Conservation (phyloP, 2,888 invertebrate species). For the Oligia fasciuncula region DNA sequence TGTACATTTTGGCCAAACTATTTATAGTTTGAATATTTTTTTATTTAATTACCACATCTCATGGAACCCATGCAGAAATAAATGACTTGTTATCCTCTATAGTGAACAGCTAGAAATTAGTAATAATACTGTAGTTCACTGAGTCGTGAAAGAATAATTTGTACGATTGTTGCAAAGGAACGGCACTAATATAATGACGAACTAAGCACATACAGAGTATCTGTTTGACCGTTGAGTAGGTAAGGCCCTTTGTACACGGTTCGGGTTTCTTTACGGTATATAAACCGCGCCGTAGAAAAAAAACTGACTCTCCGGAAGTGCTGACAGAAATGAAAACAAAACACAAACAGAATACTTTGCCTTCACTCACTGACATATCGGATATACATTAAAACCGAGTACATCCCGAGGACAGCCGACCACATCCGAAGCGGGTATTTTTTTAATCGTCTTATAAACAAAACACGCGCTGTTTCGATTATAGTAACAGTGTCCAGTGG, state of each 20-base stretch:
- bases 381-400: too few species aligned
- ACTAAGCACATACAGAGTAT: constrained; percentile 46
- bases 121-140: constrained; percentile 56
- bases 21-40: constrained; percentile 3
- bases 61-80: constrained; percentile 23
- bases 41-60: constrained; percentile 20
- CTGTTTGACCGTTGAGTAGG: not conserved
- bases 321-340: too few species aligned
- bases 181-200: constrained; percentile 53
- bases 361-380: too few species aligned
- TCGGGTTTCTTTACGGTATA: not conserved
- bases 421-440: too few species aligned
- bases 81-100: constrained; percentile 56
- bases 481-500: too few species aligned
- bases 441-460: too few species aligned
- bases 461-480: too few species aligned
- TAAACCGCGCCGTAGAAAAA: not conserved
- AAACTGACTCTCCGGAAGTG: too few species aligned
- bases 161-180: constrained; percentile 53
- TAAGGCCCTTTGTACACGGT: not conserved
- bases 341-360: too few species aligned
- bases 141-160: constrained; percentile 40
- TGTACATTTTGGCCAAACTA: not conserved
- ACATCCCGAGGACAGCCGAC: too few species aligned
- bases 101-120: constrained; percentile 69